These are phyloP conservation scores for Ganaspis sp. DNA, from an alignment of 1,140 invertebrate species.

Conservation along the genomic window DNA sequence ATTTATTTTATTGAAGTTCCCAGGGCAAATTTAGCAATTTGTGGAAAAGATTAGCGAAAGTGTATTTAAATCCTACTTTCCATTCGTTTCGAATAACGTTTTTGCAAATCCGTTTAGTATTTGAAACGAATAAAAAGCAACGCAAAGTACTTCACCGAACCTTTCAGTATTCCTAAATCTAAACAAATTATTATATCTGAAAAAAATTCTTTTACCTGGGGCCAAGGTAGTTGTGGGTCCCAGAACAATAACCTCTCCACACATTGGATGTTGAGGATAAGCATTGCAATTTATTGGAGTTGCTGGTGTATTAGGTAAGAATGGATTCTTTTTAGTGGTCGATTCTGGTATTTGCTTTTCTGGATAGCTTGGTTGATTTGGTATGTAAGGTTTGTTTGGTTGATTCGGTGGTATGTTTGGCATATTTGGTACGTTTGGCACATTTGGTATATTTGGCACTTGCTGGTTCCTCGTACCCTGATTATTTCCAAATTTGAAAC, in stretches of 20 bases:
- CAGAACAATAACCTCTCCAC: not conserved
- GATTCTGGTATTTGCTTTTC: not conserved
- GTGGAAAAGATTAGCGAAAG: no score
- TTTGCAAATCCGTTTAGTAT: no score
- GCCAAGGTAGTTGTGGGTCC: not conserved
- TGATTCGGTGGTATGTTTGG: not conserved
- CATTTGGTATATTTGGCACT: not conserved
- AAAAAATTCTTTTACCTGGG: not conserved
- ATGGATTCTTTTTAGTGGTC: not conserved
- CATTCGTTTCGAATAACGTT: no score
- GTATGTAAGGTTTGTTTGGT: not conserved
- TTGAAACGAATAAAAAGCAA: no score
- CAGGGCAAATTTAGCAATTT: no score
- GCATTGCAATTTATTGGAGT: slow-evolving; percentile 12
- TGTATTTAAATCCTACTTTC: no score
- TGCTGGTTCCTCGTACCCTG: not conserved
- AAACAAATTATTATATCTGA: no score
- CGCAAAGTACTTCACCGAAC: no score
- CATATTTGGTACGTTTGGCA: not conserved
- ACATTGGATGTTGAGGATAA: slow-evolving; percentile 19
- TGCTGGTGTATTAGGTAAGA: not conserved
- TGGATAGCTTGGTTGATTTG: not conserved
- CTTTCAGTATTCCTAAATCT: no score
- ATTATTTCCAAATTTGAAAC: not conserved
- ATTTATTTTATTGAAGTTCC: no score